Conservation (phyloP, 2,888 invertebrate genomes). For the Pristionchus japonicus region DNA sequence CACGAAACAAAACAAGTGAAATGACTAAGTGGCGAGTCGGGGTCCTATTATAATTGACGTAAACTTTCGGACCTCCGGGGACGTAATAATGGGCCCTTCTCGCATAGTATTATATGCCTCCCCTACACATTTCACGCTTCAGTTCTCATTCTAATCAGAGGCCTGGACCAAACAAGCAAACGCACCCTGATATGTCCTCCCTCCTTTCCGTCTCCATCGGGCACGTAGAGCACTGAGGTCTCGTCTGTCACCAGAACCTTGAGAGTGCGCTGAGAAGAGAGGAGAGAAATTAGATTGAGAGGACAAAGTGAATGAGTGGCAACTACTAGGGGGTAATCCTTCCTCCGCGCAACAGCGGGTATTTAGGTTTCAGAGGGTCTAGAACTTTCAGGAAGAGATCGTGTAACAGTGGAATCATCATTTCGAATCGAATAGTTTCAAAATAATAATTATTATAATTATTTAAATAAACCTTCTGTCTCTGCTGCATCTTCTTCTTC, state of each 20-base stretch:
- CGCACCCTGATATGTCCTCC: conserved; percentile 66
- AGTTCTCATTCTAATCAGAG: no score
- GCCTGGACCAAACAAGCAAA: not conserved
- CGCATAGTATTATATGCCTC: no score
- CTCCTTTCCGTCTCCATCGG: conserved; percentile 56
- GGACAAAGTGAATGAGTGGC: not conserved
- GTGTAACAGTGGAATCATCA: no score
- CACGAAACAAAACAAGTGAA: conserved; percentile 16
- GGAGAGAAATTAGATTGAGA: not conserved
- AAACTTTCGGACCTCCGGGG: not conserved
- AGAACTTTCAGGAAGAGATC: not conserved
- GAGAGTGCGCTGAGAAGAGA: conserved; percentile 4
- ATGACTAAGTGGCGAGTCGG: not conserved
- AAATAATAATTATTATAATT: no score
- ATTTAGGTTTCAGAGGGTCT: not conserved
- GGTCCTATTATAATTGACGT: not conserved
- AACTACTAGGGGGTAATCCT: not conserved
- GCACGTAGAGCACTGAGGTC: conserved; percentile 63
- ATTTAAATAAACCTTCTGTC: not conserved
- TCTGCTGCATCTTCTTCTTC: conserved; percentile 12
- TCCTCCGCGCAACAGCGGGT: not conserved
- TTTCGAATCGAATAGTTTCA: no score
- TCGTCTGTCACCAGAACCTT: conserved; percentile 52
- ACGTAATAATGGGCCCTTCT: not conserved
- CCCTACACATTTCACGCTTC: no score